A percentile compares a stretch with the other conserved stretches of the same genome.
Conservation (phyloP, 2,113 vertebrate genomes). For the Clarias macrocephalus region DNA sequence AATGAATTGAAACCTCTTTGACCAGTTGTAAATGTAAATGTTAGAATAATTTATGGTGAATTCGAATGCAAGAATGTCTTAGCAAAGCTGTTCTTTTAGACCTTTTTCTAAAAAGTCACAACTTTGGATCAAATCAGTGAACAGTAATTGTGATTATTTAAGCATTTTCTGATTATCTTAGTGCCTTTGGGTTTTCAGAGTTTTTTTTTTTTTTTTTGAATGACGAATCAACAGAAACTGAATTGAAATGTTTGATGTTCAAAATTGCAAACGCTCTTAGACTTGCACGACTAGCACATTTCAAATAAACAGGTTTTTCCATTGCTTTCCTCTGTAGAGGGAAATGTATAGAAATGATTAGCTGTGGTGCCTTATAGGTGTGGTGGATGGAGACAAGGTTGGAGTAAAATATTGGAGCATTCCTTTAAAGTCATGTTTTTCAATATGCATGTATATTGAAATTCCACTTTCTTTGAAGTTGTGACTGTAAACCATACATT, state of each 20-base stretch:
- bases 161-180: not conserved
- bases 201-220: not conserved
- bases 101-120: not conserved
- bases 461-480: not conserved
- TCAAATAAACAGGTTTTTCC: not conserved
- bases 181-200: not conserved
- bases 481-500: constrained; percentile 26
- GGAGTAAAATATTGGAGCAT: not conserved
- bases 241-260: not conserved
- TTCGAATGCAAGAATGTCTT: not conserved
- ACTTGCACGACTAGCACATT: not conserved
- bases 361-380: not conserved
- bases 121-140: not conserved
- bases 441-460: not conserved
- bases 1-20: not conserved
- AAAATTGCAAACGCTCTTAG: not conserved
- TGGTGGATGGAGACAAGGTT: not conserved
- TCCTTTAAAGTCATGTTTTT: not conserved
- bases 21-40: not conserved
- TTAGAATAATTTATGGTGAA: not conserved
- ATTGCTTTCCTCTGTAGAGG: not conserved
- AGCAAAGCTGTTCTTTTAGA: not conserved
- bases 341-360: not conserved
- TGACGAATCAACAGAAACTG: not conserved
- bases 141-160: not conserved